These are phyloP conservation scores for Eueremaeus valkanovi DNA, from an alignment of 2,888 invertebrate species.

Conservation along the genomic window DNA sequence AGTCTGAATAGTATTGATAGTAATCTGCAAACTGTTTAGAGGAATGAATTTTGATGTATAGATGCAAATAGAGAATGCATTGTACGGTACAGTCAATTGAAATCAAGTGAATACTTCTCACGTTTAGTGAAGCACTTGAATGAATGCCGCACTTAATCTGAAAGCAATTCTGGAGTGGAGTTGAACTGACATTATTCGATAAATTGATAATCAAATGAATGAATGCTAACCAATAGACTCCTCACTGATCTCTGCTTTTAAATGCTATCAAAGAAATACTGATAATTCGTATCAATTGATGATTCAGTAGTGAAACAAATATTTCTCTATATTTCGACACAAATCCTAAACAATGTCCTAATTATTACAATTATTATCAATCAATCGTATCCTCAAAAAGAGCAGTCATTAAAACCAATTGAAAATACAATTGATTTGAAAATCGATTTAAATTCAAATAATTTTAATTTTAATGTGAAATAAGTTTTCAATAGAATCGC, in stretches of 20 bases:
- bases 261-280: conserved; percentile 6
- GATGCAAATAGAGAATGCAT: too few species aligned
- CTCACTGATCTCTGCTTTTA: background rate
- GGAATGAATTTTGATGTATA: too few species aligned
- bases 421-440: background rate
- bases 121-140: too few species aligned
- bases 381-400: background rate
- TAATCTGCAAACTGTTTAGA: too few species aligned
- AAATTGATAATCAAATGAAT: background rate
- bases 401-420: background rate
- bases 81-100: too few species aligned
- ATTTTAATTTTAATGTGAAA: too few species aligned
- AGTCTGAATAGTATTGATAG: too few species aligned
- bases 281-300: background rate
- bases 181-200: background rate
- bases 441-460: too few species aligned
- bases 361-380: background rate
- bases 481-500: too few species aligned
- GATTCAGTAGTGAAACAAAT: background rate
- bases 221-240: background rate
- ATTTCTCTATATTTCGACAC: background rate
- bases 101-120: too few species aligned
- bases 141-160: too few species aligned
- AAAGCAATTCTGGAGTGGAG: background rate
- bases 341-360: background rate